These are phyloP conservation scores for Habropoda laboriosa DNA, from an alignment of 1,140 invertebrate species.

Conservation along the genomic window DNA sequence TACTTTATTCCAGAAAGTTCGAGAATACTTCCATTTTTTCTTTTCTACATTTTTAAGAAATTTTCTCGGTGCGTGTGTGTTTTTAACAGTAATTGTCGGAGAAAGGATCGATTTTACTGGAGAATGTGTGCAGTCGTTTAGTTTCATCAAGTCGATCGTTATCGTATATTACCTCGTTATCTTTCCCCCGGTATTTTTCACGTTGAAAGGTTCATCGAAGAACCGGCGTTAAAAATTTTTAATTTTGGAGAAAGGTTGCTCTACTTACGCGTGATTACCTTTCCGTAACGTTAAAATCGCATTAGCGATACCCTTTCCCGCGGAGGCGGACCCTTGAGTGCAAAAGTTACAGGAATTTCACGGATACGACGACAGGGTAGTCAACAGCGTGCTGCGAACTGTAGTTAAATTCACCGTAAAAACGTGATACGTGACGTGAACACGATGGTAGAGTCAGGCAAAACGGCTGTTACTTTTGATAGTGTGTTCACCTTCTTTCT, in stretches of 20 bases:
- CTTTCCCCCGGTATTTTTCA: neutral
- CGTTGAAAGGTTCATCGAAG: neutral
- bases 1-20: no score
- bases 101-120: no score
- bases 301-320: neutral
- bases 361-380: neutral
- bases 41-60: no score
- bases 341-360: neutral
- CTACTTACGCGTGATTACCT: neutral
- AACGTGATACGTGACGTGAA: neutral
- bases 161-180: no score
- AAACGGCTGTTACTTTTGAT: conserved; percentile 14
- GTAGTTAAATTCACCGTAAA: conserved; percentile 10
- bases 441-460: neutral
- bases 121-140: no score
- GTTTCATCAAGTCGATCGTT: no score
- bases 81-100: no score
- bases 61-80: no score
- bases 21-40: no score
- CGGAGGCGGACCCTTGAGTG: neutral
- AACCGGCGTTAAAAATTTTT: neutral
- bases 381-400: neutral
- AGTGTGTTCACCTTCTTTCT: neutral
- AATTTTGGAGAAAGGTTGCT: neutral
- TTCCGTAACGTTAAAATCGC: neutral